Evolutionary conservation across 2,113 vertebrate genomes (phyloP), one percentile per base, ranked within the genome.

Genomic region (Bubalus kerabau): DNA sequence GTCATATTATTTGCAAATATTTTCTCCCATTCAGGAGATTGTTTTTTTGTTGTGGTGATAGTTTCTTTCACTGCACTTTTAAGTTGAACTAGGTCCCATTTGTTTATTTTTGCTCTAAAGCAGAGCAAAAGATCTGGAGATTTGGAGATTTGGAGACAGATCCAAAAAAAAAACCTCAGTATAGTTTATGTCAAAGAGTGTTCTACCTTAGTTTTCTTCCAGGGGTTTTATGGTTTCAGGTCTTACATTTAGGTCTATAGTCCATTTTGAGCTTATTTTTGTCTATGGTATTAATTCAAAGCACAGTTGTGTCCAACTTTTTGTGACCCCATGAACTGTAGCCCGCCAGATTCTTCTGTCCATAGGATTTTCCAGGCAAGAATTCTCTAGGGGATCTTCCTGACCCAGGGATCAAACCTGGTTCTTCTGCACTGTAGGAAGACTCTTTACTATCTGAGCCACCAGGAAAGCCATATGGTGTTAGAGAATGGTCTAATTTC

Each of bases 331-430:
- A 23, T 40, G 67, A 36, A 71, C n/a, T 71, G 5, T 71, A 71
- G 67, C n/a, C 67, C 0, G 0, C n/a, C 67, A 74, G 67, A 0
- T 40, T 40, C 19, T 19, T 74, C 36, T 74, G 67, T 74, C 67
- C 67, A 74, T 74, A 36, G 67, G 5, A 40, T 74, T 74, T 74
- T 74, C 36, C 36, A 24, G n/a, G 19, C n/a, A 74, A 40, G 19
- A 40, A 40, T 74, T 74, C 2, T 71, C 36, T 36, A 40, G 36
- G 67, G 36, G 67, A 40, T 40, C 5, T 74, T 74, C 36, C 67
- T 40, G 36, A 74, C 10, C 67, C 67, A 74, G 19, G 67, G 67
- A 74, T 74, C 0, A 0, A 74, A 74, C n/a, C 67, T 40, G 36
- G n/a, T 24, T 74, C 19, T 74, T 36, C 36, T n/a, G 32, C 62